These are phyloP conservation scores for Minunthozetes semirufus DNA, from an alignment of 2,888 invertebrate genomes.

Conservation along the genomic window DNA sequence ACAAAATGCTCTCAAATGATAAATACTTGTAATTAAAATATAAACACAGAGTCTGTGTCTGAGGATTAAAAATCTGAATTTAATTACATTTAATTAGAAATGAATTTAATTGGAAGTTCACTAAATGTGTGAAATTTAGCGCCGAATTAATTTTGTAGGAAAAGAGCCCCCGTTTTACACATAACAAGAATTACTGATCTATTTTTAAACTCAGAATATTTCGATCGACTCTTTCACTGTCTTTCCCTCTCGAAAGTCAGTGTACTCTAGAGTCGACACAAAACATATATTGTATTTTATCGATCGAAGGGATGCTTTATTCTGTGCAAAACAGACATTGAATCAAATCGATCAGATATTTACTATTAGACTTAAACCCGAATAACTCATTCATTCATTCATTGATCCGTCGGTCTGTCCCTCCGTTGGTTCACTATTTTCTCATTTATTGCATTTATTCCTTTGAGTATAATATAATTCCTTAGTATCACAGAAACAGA, in stretches of 20 bases:
- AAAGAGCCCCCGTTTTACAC: no score
- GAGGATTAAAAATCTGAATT: neutral
- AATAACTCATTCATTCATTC: neutral
- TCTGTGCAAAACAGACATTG: neutral
- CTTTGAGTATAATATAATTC: neutral
- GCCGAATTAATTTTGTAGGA: no score
- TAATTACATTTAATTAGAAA: neutral
- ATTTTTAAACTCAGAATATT: no score
- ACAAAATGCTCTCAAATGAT: neutral
- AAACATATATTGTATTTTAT: slow-evolving; percentile 18
- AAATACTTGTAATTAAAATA: neutral
- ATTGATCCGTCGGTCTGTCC: neutral
- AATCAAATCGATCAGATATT: neutral
- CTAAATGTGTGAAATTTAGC: neutral
- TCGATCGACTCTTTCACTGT: neutral
- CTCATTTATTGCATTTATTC: slow-evolving; percentile 10
- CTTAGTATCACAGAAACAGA: neutral
- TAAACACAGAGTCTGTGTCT: neutral
- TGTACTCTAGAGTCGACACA: slow-evolving; percentile 5
- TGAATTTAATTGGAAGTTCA: neutral
- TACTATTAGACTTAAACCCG: neutral
- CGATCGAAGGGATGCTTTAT: neutral
- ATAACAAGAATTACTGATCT: no score
- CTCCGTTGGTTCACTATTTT: neutral
- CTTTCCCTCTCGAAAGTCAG: neutral